Evolutionary conservation across 2,797 vertebrate genomes (phyloP).

Genomic region (Girardinus metallicus): DNA sequence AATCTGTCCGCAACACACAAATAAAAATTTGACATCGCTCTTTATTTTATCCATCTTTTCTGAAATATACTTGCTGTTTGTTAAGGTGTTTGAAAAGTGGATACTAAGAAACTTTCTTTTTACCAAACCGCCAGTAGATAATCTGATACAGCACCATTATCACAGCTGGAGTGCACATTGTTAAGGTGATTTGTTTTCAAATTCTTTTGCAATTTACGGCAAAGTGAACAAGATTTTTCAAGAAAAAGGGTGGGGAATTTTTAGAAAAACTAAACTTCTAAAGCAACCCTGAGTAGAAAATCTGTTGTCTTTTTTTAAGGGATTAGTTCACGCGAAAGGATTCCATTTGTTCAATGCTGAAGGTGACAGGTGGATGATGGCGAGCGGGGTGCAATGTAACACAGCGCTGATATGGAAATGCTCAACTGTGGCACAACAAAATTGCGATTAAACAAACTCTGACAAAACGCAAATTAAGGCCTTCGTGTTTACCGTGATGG

Average conservation of each 20-base stretch:
- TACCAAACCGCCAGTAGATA: not conserved
- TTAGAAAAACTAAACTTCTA: slow-evolving; percentile 21
- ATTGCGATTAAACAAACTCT: slow-evolving; percentile 58
- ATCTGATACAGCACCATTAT: slow-evolving; percentile 4
- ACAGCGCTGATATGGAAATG: slow-evolving; percentile 47
- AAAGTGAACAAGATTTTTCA: not conserved
- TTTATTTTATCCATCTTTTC: not conserved
- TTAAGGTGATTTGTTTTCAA: slow-evolving; percentile 3
- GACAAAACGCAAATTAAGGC: slow-evolving; percentile 59
- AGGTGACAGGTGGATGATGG: slow-evolving; percentile 56
- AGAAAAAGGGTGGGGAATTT: not conserved
- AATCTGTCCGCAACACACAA: not conserved
- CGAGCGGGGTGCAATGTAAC: slow-evolving; percentile 41
- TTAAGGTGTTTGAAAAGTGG: slow-evolving; percentile 5
- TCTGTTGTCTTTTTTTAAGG: slow-evolving; percentile 12
- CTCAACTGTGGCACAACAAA: slow-evolving; percentile 57
- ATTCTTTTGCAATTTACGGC: not conserved
- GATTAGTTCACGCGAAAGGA: slow-evolving; percentile 29
- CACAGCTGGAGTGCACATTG: slow-evolving; percentile 15
- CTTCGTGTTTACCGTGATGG: slow-evolving; percentile 56
- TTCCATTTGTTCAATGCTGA: slow-evolving; percentile 2
- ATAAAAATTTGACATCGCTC: not conserved
- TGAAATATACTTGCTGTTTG: slow-evolving; percentile 1
- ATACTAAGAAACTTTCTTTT: not conserved
- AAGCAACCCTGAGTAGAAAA: not conserved